These are phyloP conservation scores for Lasius fuliginosus DNA, from an alignment of 2,888 invertebrate species.

Conservation along the genomic window DNA sequence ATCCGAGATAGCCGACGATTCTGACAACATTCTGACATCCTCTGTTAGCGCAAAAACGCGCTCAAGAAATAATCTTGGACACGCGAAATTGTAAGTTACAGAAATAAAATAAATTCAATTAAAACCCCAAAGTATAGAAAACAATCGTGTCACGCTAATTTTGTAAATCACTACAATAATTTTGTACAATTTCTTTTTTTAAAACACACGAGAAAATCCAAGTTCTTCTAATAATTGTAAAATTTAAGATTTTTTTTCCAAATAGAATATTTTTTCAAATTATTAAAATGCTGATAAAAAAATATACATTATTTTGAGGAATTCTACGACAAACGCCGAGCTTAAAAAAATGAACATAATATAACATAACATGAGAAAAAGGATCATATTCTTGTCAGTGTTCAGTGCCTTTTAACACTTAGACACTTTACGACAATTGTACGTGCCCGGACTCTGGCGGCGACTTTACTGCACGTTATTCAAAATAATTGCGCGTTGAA, in stretches of 20 bases:
- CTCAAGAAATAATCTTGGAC: neutral
- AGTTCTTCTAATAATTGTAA: neutral
- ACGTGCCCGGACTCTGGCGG: constrained; percentile 19
- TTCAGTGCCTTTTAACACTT: constrained; percentile 48
- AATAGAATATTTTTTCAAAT: neutral
- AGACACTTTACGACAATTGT: constrained; percentile 53
- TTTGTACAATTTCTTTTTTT: too few relatives aligned
- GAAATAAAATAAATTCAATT: neutral
- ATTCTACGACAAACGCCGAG: neutral
- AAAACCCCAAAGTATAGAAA: neutral
- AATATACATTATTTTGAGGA: neutral
- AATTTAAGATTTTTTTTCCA: neutral
- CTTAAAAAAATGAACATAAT: constrained; percentile 16
- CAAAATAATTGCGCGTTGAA: constrained; percentile 52
- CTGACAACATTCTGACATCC: neutral
- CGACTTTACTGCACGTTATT: constrained; percentile 44
- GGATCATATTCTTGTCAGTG: neutral
- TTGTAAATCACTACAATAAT: neutral
- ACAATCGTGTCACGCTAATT: neutral
- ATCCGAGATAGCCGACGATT: neutral
- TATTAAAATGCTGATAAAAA: neutral
- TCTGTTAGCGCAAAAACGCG: neutral
- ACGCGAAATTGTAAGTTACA: constrained; percentile 12
- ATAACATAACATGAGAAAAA: too few relatives aligned
- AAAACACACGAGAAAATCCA: neutral